phyloP scores from a whole-genome alignment of 2,888 invertebrate genomes.

The Augiades crinisus region DNA sequence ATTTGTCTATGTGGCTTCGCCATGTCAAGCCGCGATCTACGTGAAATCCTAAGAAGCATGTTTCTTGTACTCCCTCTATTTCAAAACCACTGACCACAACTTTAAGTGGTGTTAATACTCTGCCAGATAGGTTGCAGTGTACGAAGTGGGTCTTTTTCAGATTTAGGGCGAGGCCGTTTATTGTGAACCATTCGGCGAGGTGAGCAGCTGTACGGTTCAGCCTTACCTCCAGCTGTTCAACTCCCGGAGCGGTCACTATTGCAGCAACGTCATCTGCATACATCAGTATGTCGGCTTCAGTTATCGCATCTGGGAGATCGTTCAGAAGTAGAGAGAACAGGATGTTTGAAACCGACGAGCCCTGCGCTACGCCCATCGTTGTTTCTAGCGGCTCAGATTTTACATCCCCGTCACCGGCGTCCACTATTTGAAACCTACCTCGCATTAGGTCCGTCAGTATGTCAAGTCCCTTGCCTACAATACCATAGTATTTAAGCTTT shows the following conservation, averaged over 20 bases:
- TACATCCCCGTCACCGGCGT: background rate
- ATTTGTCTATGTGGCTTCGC: background rate
- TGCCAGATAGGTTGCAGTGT: background rate
- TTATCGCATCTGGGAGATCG: no score
- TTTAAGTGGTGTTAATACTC: background rate
- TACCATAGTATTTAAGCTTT: background rate
- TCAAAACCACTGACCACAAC: background rate
- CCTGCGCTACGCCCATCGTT: no score
- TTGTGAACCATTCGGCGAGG: background rate
- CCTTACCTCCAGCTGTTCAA: background rate
- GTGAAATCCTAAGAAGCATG: background rate
- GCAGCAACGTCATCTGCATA: no score
- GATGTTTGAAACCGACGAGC: no score
- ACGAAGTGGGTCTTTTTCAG: background rate
- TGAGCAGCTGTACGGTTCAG: background rate
- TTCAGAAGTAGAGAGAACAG: no score
- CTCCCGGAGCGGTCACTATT: background rate
- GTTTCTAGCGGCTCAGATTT: background rate
- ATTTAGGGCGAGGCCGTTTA: background rate
- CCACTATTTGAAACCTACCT: background rate
- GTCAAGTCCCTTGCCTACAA: background rate
- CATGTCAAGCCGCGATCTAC: background rate
- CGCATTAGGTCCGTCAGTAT: background rate
- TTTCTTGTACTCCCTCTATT: background rate
- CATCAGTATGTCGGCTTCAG: background rate